Evolutionary conservation across 2,113 vertebrate genomes (phyloP).

Genomic region (Erythrolamprus reginae): DNA sequence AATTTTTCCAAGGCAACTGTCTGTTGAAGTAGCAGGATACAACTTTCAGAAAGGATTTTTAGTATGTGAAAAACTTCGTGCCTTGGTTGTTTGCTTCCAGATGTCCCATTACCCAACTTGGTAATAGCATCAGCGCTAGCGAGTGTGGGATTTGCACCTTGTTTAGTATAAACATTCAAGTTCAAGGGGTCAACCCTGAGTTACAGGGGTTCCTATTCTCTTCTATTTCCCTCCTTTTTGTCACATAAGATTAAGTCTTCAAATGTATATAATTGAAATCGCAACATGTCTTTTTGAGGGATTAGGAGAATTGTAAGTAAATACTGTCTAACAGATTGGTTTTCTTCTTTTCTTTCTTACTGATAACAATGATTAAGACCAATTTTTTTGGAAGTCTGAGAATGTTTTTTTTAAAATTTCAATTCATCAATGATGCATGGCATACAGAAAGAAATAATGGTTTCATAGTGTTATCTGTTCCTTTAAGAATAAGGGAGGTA

Average conservation of each 20-base stretch:
- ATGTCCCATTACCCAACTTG: background rate
- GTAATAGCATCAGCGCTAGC: background rate
- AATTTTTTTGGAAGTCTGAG: background rate
- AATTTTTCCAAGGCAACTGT: background rate
- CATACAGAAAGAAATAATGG: background rate
- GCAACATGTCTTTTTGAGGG: background rate
- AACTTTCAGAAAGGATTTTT: background rate
- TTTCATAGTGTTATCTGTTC: background rate
- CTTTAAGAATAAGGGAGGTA: background rate
- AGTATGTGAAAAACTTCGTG: background rate
- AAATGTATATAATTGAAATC: background rate
- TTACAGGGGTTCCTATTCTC: background rate
- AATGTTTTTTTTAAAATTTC: background rate
- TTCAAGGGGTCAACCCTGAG: background rate
- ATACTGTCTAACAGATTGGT: background rate
- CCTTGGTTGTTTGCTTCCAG: background rate
- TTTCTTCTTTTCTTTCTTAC: background rate
- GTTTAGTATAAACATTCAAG: background rate
- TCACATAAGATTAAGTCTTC: background rate
- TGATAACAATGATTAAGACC: background rate
- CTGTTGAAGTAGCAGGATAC: background rate
- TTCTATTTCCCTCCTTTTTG: background rate
- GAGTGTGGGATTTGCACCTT: background rate
- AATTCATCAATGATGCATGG: background rate
- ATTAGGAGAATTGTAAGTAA: background rate